Base-by-base conservation (phyloP, 2,888 invertebrate species). In the Phymatocera aterrima region DNA sequence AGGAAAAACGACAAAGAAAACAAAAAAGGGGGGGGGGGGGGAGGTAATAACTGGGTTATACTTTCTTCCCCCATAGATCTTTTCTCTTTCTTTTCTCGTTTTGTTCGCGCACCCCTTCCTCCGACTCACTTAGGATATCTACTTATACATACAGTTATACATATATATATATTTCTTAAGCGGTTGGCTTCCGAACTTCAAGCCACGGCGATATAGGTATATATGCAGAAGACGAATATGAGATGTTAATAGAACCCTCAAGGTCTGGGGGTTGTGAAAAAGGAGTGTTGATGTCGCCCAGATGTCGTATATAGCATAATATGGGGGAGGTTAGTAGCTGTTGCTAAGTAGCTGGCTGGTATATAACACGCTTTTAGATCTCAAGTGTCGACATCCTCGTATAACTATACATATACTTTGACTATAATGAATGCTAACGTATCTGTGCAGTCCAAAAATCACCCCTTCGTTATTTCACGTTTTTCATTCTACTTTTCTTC, bases 141-240 rank as follows among this genome's bases (percentile, higher is more conserved):
- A 37, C 64, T 34, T 34, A 37, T 64, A 10, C 64, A 24, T 57
- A 24, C 3, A 21, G 12, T 10, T 46, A 46, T 46, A 12, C n/a
- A 46, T 46, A 46, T 15, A 12, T 46, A 46, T 28, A 57, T 57
- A 28, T 57, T 57, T 28, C 57, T 57, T 40, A 64, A 64, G 64
- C 64, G 64, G 18, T 34, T 37, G 64, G 64, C 64, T 64, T 64
- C 37, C 37, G 37, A 64, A 64, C 40, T 4, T 40, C n/a, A n/a
- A n/a, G n/a, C n/a, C n/a, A n/a, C n/a, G n/a, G 8, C 40, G 64
- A 64, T 64, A 64, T 34, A n/a, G n/a, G n/a, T n/a, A n/a, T n/a
- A n/a, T n/a, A n/a, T n/a, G n/a, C n/a, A n/a, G n/a, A n/a, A n/a
- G 64, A 64, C 64, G 64, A 64, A 64, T 64, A 64, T 64, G 64